Base-by-base conservation (phyloP, 2,797 vertebrate species). In the Gymnoscopelus braueri region DNA sequence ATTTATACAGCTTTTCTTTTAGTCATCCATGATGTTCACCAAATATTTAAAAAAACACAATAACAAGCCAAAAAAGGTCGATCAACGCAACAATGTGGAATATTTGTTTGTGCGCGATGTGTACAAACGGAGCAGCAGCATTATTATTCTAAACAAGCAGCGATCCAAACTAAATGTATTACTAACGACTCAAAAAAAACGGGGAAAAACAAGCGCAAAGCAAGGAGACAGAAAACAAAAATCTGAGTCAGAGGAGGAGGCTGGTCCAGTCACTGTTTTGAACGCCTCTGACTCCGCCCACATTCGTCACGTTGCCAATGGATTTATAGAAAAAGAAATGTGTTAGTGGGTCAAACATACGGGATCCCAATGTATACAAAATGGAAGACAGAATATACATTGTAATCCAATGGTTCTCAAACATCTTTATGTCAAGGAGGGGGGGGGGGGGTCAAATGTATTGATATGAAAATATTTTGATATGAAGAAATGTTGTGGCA, bases 301-400 rank as follows among this genome's bases (percentile, higher is more conserved):
- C 2, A 5, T 13, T 79, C 89, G 90, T 89, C 84, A 85, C 50
- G 0, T 14, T 32, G 54, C 10, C 66, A 66, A 64, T 24, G 12
- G 19, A 13, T 1, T 53, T 0, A 15, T 15, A 26, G 63, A 53
- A 12, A 26, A 35, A 11, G 74, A 92, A 85, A 59, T 90, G 87
- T 93, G 92, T 93, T 91, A 92, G 87, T 93, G 85, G 92, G 91
- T 91, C 92, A 88, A 47, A 88, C 89, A 93, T 92, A 89, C 91
- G 89, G 91, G 89, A 52, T 58, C 2, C 39, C 2, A 44, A 65
- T 69, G 1, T 62, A 1, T 61, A 89, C 88, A 90, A 93, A 93
- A 93, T 93, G 92, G 91, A 85, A 60, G 90, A 72, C 19, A 19
- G 39, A 7, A 44, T 44, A 44, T 44, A 8, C 26, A 4, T 10